These are phyloP conservation scores for Abrostola tripartita DNA, from an alignment of 2,888 invertebrate species.

Conservation along the genomic window DNA sequence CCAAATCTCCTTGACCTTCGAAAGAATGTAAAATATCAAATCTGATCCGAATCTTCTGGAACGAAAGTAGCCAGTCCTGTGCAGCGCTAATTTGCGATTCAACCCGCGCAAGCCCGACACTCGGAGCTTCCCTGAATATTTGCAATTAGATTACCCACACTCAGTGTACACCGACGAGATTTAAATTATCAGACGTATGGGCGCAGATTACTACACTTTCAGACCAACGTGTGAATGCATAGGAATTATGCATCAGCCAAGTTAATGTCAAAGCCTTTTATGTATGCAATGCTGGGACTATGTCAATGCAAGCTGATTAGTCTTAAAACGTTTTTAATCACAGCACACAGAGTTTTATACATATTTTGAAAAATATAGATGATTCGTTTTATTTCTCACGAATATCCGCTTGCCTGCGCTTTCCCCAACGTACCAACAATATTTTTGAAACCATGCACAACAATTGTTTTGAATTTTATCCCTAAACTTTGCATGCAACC, in stretches of 20 bases:
- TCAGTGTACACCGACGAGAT: slow-evolving; percentile 57
- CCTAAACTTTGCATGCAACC: no score
- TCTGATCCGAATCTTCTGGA: slow-evolving; percentile 7
- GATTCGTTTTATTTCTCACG: no score
- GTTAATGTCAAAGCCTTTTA: slow-evolving; percentile 23
- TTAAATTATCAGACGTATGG: slow-evolving; percentile 62
- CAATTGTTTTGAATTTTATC: no score
- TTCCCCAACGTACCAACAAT: no score
- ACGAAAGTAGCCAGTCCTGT: slow-evolving; percentile 17
- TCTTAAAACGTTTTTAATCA: background rate
- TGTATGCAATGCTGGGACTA: slow-evolving; percentile 20
- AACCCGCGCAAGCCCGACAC: slow-evolving; percentile 52
- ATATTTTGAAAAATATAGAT: no score
- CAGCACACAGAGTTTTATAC: background rate
- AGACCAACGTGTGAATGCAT: slow-evolving; percentile 35
- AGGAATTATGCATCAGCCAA: slow-evolving; percentile 30
- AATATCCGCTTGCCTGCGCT: no score
- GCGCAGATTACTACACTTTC: slow-evolving; percentile 32
- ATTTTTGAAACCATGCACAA: no score
- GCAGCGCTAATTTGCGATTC: slow-evolving; percentile 65
- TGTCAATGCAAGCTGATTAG: background rate
- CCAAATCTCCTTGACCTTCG: background rate
- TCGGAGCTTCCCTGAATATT: slow-evolving; percentile 66
- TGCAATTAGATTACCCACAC: slow-evolving; percentile 73
- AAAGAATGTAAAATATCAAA: slow-evolving; percentile 5